These are phyloP conservation scores for Agelaius phoeniceus DNA, from an alignment of 2,113 vertebrate genomes.

Conservation along the genomic window DNA sequence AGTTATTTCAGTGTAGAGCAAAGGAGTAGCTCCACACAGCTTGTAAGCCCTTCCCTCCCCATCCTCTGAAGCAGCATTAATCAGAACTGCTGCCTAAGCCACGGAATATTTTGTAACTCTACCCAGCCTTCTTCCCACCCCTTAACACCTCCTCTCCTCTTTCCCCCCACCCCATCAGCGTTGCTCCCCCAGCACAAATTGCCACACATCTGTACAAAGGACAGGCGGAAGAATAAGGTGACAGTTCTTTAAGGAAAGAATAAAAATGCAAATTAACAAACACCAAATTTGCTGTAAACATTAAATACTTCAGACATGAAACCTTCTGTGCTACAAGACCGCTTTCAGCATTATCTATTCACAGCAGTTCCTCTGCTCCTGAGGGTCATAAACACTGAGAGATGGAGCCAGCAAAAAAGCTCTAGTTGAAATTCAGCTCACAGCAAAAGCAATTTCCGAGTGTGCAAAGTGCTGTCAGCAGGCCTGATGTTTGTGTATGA, in stretches of 20 bases:
- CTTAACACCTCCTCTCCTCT: slow-evolving; percentile 20
- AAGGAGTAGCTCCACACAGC: background rate
- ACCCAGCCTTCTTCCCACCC: slow-evolving; percentile 10
- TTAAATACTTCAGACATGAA: slow-evolving; percentile 69
- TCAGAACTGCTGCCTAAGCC: slow-evolving; percentile 32
- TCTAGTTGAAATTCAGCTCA: slow-evolving; percentile 98
- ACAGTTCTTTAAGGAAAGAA: slow-evolving; percentile 70
- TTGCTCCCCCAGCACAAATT: slow-evolving; percentile 34
- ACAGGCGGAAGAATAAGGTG: slow-evolving; percentile 52
- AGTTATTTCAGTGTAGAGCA: slow-evolving; percentile 18
- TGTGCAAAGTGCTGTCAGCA: slow-evolving; percentile 95
- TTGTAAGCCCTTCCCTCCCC: slow-evolving; percentile 27
- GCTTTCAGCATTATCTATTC: slow-evolving; percentile 85
- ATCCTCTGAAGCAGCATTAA: slow-evolving; percentile 21
- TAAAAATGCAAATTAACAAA: slow-evolving; percentile 77
- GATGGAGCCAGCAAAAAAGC: slow-evolving; percentile 73
- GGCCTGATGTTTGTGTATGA: slow-evolving; percentile 95
- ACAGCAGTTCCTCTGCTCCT: slow-evolving; percentile 79
- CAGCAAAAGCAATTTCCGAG: slow-evolving; percentile 96
- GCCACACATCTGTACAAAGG: slow-evolving; percentile 51
- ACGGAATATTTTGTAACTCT: background rate
- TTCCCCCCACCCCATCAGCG: background rate
- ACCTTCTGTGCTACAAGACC: slow-evolving; percentile 68
- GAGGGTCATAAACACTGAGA: slow-evolving; percentile 79
- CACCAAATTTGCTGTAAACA: slow-evolving; percentile 72